phyloP scores from a whole-genome alignment of 2,888 invertebrate species.

The Luperina testacea region DNA sequence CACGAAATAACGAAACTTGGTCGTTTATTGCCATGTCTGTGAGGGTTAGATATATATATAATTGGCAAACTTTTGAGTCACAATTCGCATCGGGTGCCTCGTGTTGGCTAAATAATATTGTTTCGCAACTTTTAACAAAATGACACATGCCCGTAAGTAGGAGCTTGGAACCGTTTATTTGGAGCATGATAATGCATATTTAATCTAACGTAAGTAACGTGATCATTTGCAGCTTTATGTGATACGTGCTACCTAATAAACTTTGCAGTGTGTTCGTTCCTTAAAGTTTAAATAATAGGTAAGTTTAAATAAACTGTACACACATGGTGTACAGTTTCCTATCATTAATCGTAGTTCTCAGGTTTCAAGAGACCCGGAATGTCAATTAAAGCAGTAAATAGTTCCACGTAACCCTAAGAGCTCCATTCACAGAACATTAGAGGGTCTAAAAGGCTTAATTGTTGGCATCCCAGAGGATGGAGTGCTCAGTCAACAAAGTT shows the following conservation, averaged over 20 bases:
- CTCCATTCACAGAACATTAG: conserved; percentile 24
- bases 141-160: conserved; percentile 8
- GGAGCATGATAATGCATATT: conserved; percentile 22
- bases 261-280: neutral
- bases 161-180: conserved; percentile 15
- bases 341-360: conserved; percentile 13
- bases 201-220: conserved; percentile 2
- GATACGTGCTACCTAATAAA: neutral
- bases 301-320: no score
- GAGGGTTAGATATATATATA: conserved; percentile 32
- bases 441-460: conserved; percentile 20
- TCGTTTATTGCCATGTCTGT: conserved; percentile 23
- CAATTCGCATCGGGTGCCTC: conserved; percentile 30
- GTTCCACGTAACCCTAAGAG: conserved; percentile 24
- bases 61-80: conserved; percentile 56
- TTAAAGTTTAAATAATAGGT: conserved; percentile 7
- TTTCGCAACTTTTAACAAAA: conserved; percentile 45
- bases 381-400: conserved; percentile 42
- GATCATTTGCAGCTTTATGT: neutral
- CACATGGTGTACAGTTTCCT: neutral
- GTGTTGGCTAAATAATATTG: conserved; percentile 27
- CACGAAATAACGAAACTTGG: conserved; percentile 48
- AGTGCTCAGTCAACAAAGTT: conserved; percentile 5
- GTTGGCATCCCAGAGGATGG: conserved; percentile 11
- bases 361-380: conserved; percentile 11